phyloP scores from a whole-genome alignment of 2,888 invertebrate genomes.

The Empis stercorea region DNA sequence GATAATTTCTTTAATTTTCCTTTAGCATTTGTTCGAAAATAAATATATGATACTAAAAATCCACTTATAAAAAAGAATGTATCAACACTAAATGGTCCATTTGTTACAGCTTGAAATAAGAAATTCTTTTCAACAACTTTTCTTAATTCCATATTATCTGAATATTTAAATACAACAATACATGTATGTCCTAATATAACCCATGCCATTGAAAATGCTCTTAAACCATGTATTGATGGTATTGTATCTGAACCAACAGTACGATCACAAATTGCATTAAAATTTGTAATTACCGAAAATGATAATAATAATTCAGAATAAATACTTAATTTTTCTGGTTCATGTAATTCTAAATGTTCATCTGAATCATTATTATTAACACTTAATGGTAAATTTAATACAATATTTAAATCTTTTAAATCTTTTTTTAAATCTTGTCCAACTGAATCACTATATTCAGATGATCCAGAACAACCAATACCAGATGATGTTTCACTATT shows the following conservation, averaged over 20 bases:
- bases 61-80: slow-evolving; percentile 78
- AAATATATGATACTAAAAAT: slow-evolving; percentile 70
- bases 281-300: slow-evolving; percentile 64
- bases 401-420: slow-evolving; percentile 29
- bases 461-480: slow-evolving; percentile 36
- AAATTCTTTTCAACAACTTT: slow-evolving; percentile 62
- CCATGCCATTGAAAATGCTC: slow-evolving; percentile 56
- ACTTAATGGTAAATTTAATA: slow-evolving; percentile 25
- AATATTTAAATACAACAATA: slow-evolving; percentile 70
- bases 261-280: slow-evolving; percentile 67
- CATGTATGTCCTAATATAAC: slow-evolving; percentile 62
- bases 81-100: slow-evolving; percentile 69
- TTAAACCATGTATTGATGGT: slow-evolving; percentile 57
- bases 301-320: slow-evolving; percentile 54
- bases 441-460: slow-evolving; percentile 34
- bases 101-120: slow-evolving; percentile 65
- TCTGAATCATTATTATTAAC: slow-evolving; percentile 39
- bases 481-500: slow-evolving; percentile 36
- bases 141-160: slow-evolving; percentile 65
- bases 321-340: slow-evolving; percentile 37
- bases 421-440: slow-evolving; percentile 26
- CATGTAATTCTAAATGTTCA: slow-evolving; percentile 43
- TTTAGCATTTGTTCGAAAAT: slow-evolving; percentile 65
- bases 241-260: slow-evolving; percentile 68
- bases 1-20: slow-evolving; percentile 55